A percentile compares a stretch with the other conserved stretches of the same genome.
Conservation (phyloP, 2,888 invertebrate species). For the Acleris literana region DNA sequence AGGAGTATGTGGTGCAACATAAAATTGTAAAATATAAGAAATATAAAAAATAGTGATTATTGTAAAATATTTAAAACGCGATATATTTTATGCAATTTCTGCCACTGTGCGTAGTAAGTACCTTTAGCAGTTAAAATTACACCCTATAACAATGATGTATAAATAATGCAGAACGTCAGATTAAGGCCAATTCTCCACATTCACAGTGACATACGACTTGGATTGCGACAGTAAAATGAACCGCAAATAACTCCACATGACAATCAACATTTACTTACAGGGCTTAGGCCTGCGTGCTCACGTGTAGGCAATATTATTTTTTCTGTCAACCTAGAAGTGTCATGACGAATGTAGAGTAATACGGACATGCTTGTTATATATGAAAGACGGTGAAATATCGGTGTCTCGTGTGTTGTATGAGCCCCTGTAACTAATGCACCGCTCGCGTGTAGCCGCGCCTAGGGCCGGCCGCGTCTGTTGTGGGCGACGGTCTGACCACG, state of each 20-base stretch:
- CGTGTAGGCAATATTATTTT: slow-evolving; percentile 31
- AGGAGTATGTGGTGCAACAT: too few relatives aligned
- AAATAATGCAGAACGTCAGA: slow-evolving; percentile 3
- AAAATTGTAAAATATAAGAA: too few relatives aligned
- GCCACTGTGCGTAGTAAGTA: too few relatives aligned
- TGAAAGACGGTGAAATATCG: slow-evolving; percentile 71
- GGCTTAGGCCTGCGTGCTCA: slow-evolving; percentile 23
- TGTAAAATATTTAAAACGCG: too few relatives aligned
- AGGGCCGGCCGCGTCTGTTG: slow-evolving; percentile 43
- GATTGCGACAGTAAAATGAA: slow-evolving; percentile 28
- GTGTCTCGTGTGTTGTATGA: slow-evolving; percentile 40
- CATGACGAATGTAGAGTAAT: slow-evolving; percentile 49
- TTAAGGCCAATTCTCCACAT: slow-evolving; percentile 22
- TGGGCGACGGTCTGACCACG: slow-evolving; percentile 34
- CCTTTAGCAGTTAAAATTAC: neutral
- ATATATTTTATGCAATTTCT: too few relatives aligned
- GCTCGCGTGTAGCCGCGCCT: slow-evolving; percentile 74
- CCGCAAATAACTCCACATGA: slow-evolving; percentile 23
- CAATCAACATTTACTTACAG: slow-evolving; percentile 32
- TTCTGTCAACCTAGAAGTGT: slow-evolving; percentile 35
- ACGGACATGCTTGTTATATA: slow-evolving; percentile 73
- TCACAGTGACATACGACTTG: slow-evolving; percentile 14
- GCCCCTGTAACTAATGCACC: slow-evolving; percentile 62
- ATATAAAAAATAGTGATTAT: too few relatives aligned
- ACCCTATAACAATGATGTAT: neutral